Conservation (phyloP, 2,113 vertebrate species). For the Chloebia gouldiae region DNA sequence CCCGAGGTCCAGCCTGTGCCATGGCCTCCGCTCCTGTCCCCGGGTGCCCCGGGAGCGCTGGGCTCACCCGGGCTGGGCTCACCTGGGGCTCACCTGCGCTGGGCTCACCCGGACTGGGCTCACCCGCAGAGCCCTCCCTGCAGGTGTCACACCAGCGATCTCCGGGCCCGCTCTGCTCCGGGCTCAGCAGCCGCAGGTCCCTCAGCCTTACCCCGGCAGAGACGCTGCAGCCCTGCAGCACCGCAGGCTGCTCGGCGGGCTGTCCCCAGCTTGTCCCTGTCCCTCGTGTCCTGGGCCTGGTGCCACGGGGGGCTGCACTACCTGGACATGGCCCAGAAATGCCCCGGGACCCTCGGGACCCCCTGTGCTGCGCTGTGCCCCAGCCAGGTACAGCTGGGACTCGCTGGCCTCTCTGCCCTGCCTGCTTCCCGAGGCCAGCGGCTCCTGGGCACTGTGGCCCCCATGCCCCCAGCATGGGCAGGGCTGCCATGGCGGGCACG, state of each 20-base stretch:
- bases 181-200: too few relatives aligned
- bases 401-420: background rate
- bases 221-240: background rate
- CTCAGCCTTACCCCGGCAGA: background rate
- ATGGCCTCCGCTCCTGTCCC: background rate
- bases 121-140: background rate
- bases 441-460: background rate
- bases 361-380: background rate
- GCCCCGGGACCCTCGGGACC: background rate
- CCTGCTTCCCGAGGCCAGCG: background rate
- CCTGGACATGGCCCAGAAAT: background rate
- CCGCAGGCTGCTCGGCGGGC: accelerated
- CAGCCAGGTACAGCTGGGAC: too few relatives aligned
- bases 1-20: background rate
- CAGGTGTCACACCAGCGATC: too few relatives aligned
- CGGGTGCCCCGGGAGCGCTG: background rate
- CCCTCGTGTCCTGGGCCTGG: background rate
- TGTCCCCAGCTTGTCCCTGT: background rate
- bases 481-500: background rate
- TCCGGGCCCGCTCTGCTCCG: too few relatives aligned
- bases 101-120: background rate
- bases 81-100: too few relatives aligned
- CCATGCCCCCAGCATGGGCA: background rate
- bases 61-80: too few relatives aligned
- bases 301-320: background rate